phyloP scores from a whole-genome alignment of 2,797 vertebrate genomes.

The Pipistrellus pygmaeus region DNA sequence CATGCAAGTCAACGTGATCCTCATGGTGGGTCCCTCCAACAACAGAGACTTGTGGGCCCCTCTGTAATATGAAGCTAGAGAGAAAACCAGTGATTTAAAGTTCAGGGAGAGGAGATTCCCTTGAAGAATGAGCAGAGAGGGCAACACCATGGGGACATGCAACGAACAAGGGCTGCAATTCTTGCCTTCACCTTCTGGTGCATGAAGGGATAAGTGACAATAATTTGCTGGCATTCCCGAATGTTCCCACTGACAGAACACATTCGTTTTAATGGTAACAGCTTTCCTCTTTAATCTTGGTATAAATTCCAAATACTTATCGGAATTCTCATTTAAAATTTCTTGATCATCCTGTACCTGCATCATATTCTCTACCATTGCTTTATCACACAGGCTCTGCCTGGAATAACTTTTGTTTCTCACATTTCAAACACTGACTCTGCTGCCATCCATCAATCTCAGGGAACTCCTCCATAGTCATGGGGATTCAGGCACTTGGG shows the following conservation, averaged over 20 bases:
- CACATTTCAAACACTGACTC: neutral
- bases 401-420: neutral
- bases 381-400: neutral
- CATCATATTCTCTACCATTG: neutral
- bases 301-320: neutral
- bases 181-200: neutral
- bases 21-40: neutral
- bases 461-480: neutral
- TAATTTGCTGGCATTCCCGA: neutral
- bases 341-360: neutral
- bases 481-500: neutral
- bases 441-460: neutral
- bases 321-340: neutral
- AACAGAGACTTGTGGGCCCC: neutral
- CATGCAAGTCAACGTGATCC: neutral
- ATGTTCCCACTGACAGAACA: neutral
- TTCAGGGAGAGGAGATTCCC: neutral
- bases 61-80: neutral
- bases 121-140: neutral
- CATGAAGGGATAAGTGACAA: neutral
- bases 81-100: neutral
- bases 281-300: neutral
- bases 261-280: neutral
- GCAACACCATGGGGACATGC: neutral
- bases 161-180: neutral